Base-by-base conservation (phyloP, 2,888 invertebrate genomes). In the Xestoiulus laeticollis region DNA sequence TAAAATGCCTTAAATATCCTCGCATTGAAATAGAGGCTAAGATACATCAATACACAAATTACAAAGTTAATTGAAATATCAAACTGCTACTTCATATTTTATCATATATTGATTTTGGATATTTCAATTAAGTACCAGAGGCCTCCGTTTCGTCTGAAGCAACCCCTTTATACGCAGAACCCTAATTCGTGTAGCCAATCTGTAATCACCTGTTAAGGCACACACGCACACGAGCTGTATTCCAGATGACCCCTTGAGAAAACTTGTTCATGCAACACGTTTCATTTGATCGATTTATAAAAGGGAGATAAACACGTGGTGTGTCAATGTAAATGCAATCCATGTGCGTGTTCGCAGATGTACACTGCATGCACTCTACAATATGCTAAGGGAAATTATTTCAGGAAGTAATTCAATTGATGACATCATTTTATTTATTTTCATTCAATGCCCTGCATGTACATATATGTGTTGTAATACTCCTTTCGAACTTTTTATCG, bases 201-300 rank as follows among this genome's bases (percentile, higher is more conserved):
- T 26, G 59, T 68, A 68, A 68, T 68, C 59, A 68, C 59, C 59
- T 68, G 59, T 68, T 68, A 68, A 38, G 8, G 59, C 59, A 26
- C 59, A 22, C 59, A 26, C 59, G 59, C 12, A 22, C 8, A 22
- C 59, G 22, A 68, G 59, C 59, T 68, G 59, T 68, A 68, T 10
- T 22, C 22, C 59, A 68, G 59, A 68, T 68, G 59, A 22, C 59
- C 59, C 19, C 59, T 68, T 19, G 22, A 68, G 59, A 68, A 68
- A 68, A 22, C 22, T 68, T 68, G 0, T 26, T 6, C 59, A 68
- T 22, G 59, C 59, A 68, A 68, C 59, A 68, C 22, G 22, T 68
- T 68, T 68, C 59, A 68, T 68, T 68, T 68, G 22, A 68, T 68
- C 59, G 59, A 68, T 68, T 68, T 68, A 10, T n/a, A 68, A 68